phyloP scores from a whole-genome alignment of 2,797 vertebrate species.

The Dipus sagitta region DNA sequence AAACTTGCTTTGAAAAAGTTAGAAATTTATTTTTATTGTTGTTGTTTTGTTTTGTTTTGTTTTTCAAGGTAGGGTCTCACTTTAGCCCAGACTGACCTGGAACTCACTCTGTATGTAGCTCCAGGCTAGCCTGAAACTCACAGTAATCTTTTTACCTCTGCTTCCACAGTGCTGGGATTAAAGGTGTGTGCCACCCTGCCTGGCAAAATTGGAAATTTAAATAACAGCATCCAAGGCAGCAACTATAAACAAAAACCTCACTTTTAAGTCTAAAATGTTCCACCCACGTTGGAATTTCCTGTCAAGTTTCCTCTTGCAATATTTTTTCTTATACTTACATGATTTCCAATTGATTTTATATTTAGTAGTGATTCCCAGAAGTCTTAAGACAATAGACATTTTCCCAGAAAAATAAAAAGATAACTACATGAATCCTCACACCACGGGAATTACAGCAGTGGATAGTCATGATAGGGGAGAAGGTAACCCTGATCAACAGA shows the following conservation, averaged over 20 bases:
- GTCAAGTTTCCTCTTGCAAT: constrained; percentile 71
- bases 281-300: constrained; percentile 73
- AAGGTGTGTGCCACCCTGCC: too few species aligned
- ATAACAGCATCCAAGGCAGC: constrained; percentile 38
- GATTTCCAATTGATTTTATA: constrained; percentile 75
- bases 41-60: too few species aligned
- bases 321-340: constrained; percentile 68
- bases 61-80: too few species aligned
- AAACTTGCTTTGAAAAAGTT: constrained; percentile 47
- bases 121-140: too few species aligned
- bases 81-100: too few species aligned
- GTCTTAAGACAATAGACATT: constrained; percentile 64
- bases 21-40: not conserved
- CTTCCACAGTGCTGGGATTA: too few species aligned
- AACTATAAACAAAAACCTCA: constrained; percentile 59
- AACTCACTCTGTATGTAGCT: too few species aligned
- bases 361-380: constrained; percentile 72
- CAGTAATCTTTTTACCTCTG: too few species aligned
- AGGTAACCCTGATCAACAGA: not conserved
- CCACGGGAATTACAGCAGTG: not conserved
- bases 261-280: constrained; percentile 63
- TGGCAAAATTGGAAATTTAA: constrained; percentile 53
- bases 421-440: constrained; percentile 44
- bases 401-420: constrained; percentile 51
- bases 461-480: not conserved